Base-by-base conservation (phyloP, 2,888 invertebrate species). In the Eilema depressum region DNA sequence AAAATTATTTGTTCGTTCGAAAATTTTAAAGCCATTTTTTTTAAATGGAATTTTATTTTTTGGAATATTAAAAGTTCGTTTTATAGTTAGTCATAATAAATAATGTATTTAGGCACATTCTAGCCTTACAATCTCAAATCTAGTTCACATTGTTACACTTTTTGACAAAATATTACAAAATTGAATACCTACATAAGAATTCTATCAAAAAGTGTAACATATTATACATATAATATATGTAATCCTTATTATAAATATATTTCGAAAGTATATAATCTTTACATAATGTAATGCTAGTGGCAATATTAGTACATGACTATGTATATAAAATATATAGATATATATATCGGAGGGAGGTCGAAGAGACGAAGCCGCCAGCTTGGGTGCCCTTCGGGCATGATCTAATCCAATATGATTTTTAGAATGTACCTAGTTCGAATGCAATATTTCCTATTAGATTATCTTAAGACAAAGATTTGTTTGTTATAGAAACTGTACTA, bases 261-360 rank as follows among this genome's bases (percentile, higher is more conserved):
- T 71, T 76, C 20, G 67, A 56, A 66, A 75, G 68, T 47, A 47
- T 47, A 20, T 47, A 63, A 63, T 30, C 69, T 79, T 75, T 75
- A 80, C 75, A 75, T n/a, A 71, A 11, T 57, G 72, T 79, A 70
- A 77, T 64, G 61, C 85, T 85, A 85, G 78, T 85, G 85, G 85
- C 85, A 85, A 85, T 81, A 79, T 79, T 62, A 68, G 68, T 79
- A 68, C 41, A 20, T 63, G 25, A 63, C 63, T 63, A 25, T 63
- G 33, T 63, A 20, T 63, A 37, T 23, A 63, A 41, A 53, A 53
- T 53, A 53, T 53, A 53, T 20, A 53, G 20, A n/a, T 53, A 53
- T 53, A 41, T 33, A 33, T n/a, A n/a, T n/a, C n/a, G n/a, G n/a
- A n/a, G n/a, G n/a, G n/a, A n/a, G n/a, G n/a, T n/a, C n/a, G n/a